phyloP scores from a whole-genome alignment of 2,888 invertebrate species.

The Baccha elongata region DNA sequence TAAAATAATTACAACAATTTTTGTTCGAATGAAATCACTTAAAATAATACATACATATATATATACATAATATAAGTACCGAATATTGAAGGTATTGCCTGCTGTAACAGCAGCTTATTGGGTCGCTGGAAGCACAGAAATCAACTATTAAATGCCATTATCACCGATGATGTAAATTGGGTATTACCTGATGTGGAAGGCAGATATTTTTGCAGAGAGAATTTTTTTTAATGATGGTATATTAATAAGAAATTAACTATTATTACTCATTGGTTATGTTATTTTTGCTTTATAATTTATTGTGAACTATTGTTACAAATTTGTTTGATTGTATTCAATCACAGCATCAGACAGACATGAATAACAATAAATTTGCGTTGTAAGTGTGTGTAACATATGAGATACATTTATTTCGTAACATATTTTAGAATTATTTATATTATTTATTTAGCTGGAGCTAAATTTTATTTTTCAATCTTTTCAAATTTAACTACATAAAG shows the following conservation, averaged over 20 bases:
- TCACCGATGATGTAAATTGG: slow-evolving; percentile 25
- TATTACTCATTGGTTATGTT: slow-evolving; percentile 1
- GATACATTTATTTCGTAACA: no score
- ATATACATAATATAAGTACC: no score
- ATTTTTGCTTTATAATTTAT: slow-evolving; percentile 10
- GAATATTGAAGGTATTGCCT: slow-evolving; percentile 7
- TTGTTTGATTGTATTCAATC: background rate
- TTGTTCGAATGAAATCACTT: slow-evolving; percentile 46
- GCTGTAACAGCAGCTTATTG: slow-evolving; percentile 11
- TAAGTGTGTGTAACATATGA: no score
- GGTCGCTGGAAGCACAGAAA: slow-evolving; percentile 3
- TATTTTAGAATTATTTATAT: no score
- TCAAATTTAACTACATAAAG: no score
- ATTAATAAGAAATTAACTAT: slow-evolving; percentile 32
- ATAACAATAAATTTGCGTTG: no score
- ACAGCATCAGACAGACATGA: background rate
- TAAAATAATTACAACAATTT: slow-evolving; percentile 51
- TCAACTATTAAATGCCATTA: slow-evolving; percentile 39
- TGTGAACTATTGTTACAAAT: slow-evolving; percentile 5
- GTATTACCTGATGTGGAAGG: slow-evolving; percentile 21
- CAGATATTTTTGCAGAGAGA: background rate
- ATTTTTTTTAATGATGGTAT: slow-evolving; percentile 25
- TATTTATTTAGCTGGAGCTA: no score
- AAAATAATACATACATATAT: slow-evolving; percentile 38
- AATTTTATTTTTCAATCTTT: no score